Base-by-base conservation (phyloP, 2,888 invertebrate genomes). In the Limnephilus marmoratus region DNA sequence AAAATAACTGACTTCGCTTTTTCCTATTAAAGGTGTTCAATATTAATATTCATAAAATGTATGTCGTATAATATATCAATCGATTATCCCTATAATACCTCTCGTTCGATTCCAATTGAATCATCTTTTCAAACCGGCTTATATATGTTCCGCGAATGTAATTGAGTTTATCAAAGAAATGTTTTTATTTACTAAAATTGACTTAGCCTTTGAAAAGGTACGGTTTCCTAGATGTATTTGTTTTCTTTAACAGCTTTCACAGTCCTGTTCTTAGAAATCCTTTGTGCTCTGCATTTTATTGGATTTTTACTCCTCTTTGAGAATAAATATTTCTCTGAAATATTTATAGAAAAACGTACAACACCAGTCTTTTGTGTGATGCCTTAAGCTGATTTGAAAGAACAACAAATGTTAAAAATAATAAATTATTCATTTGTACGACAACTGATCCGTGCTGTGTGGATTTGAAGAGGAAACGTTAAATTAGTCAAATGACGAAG, bases 141-240 rank as follows among this genome's bases (percentile, higher is more conserved):
- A 68, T 24, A 68, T 68, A 24, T 24, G 5, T 68, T 68, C 68
- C 68, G 5, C 18, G 24, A 83, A 83, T 37, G 83, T 83, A 83
- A 83, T 83, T 83, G 83, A 37, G 31, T 83, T 83, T 83, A 31
- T 2, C 18, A 13, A 49, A 15, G 3, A 49, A 49, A 15, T 49
- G 49, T 49, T 49, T 49, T 13, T 49, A 83, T 83, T 37, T 83
- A 7, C 37, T 37, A n/a, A 37, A 83, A 83, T 24, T 41, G 37
- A 41, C 34, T 83, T 24, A 83, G 83, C 83, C 37, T 83, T 83
- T 83, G 83, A 83, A 37, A 83, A 37, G 83, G 83, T 83, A 68
- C 24, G 68, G 68, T 83, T 41, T 83, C 7, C 82, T 83, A 18
- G 37, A 18, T 34, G 37, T 37, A 24, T 37, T 83, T 83, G 34